These are phyloP conservation scores for Enteromius trimaculatus DNA, from an alignment of 2,797 vertebrate species.

Conservation along the genomic window DNA sequence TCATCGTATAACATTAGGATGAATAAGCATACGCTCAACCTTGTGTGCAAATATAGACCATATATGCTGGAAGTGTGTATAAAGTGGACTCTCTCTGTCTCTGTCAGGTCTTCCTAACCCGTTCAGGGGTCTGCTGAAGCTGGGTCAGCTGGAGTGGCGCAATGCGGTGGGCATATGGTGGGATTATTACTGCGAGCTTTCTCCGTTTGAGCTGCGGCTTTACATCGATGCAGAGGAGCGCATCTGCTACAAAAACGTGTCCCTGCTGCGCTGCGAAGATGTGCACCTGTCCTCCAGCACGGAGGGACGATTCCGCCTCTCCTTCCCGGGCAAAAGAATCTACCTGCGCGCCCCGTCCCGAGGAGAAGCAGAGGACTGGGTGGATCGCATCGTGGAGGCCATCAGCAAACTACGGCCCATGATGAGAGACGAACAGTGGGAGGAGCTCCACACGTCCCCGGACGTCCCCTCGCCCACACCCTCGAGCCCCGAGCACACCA, in stretches of 20 bases:
- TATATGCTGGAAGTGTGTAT: neutral
- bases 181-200: conserved; percentile 90
- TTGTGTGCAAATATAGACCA: neutral
- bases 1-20: neutral
- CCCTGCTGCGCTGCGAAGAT: conserved; percentile 88
- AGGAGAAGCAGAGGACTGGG: conserved; percentile 95
- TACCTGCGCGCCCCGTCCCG: conserved; percentile 83
- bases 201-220: conserved; percentile 88
- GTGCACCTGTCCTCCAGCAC: conserved; percentile 73
- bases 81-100: neutral
- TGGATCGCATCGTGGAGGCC: conserved; percentile 89
- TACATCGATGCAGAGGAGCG: conserved; percentile 84
- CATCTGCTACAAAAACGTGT: conserved; percentile 85
- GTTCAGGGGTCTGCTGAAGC: conserved; percentile 91
- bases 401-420: conserved; percentile 84
- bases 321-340: conserved; percentile 84
- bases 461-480: conserved; percentile 35
- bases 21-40: neutral
- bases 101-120: conserved; percentile 89
- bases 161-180: conserved; percentile 89
- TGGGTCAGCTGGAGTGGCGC: conserved; percentile 88
- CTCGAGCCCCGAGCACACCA: conserved; percentile 55
- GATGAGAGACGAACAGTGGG: conserved; percentile 81
- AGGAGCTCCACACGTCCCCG: conserved; percentile 71
- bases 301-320: conserved; percentile 88